Evolutionary conservation across 2,888 invertebrate species (phyloP), one percentile per base, ranked within the genome.

Genomic region (Euzetes globulus): DNA sequence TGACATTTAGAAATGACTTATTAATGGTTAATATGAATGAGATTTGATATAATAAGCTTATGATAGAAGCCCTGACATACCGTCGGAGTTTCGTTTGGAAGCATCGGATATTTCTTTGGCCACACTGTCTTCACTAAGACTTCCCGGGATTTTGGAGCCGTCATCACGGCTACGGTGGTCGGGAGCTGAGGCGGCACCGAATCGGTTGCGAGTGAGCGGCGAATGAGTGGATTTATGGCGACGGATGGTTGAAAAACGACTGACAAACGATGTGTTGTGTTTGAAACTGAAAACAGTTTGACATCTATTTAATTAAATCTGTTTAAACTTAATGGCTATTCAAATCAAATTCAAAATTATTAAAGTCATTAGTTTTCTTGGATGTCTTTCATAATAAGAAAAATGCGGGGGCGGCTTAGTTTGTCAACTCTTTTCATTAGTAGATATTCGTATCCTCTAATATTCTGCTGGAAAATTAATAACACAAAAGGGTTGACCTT

Each of bases 251-350:
- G 93, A 92, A 84, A 93, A 87, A 80, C 93, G 88, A 81, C 92
- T 91, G 83, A 93, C 92, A 85, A 94, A 94, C 75, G 93, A 93
- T 80, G 92, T 90, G 85, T 93, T 93, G 87, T 92, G 91, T 87
- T 93, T 92, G 87, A 92, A 93, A 84, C 91, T 91, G 76, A 0
- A 75, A 37, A 41, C n/a, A 33, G 22, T 29, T 41, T 37, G 37
- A 19, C 13, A 41, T 41, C 7, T 41, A 13, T 41, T 33, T 7
- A 41, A 41, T 41, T 13, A 41, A n/a, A n/a, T n/a, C n/a, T n/a
- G n/a, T n/a, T 33, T 9, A 33, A 33, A 33, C 9, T 33, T 33
- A 33, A 33, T 4, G 9, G 4, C 5, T 71, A 17, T 72, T 1
- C 9, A 19, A 15, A 15, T 27, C 65, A 25, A 70, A n/a, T 27